Conservation (phyloP, 2,888 invertebrate species). For the Cephonodes hylas region DNA sequence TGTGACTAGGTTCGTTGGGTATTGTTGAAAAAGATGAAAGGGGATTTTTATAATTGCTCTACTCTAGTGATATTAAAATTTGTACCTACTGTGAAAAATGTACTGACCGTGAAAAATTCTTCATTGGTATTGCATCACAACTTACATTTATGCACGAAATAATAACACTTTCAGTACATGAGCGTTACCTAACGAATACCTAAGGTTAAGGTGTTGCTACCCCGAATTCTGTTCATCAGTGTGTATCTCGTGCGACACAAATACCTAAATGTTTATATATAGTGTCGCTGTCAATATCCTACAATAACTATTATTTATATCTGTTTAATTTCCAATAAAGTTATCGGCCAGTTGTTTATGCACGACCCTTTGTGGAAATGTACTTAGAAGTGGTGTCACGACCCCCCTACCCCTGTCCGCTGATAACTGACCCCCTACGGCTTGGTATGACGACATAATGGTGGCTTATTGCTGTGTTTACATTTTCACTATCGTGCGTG, state of each 20-base stretch:
- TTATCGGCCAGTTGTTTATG: slow-evolving; percentile 54
- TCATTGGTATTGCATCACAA: too few species aligned
- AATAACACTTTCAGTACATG: too few species aligned
- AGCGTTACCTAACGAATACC: too few species aligned
- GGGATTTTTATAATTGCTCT: too few species aligned
- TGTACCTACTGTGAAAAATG: too few species aligned
- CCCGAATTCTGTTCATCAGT: neutral
- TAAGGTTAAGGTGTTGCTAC: too few species aligned
- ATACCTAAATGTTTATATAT: neutral
- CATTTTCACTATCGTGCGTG: slow-evolving; percentile 29
- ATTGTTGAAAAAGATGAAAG: too few species aligned
- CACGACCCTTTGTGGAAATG: slow-evolving; percentile 64
- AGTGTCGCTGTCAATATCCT: slow-evolving; percentile 16
- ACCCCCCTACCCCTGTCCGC: slow-evolving; percentile 3
- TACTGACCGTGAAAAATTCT: too few species aligned
- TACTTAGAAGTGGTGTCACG: slow-evolving; percentile 53
- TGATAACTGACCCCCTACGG: slow-evolving; percentile 72
- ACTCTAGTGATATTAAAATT: too few species aligned
- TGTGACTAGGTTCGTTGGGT: too few species aligned
- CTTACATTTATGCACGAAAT: too few species aligned
- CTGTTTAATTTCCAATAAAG: slow-evolving; percentile 45
- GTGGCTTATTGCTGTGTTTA: slow-evolving; percentile 45
- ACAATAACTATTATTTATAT: slow-evolving; percentile 32
- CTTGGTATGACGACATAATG: slow-evolving; percentile 56
- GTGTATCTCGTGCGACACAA: neutral